A percentile compares a stretch with the other conserved stretches of the same genome.
Conservation (phyloP, 2,888 invertebrate genomes). For the Tetranychus truncatus region DNA sequence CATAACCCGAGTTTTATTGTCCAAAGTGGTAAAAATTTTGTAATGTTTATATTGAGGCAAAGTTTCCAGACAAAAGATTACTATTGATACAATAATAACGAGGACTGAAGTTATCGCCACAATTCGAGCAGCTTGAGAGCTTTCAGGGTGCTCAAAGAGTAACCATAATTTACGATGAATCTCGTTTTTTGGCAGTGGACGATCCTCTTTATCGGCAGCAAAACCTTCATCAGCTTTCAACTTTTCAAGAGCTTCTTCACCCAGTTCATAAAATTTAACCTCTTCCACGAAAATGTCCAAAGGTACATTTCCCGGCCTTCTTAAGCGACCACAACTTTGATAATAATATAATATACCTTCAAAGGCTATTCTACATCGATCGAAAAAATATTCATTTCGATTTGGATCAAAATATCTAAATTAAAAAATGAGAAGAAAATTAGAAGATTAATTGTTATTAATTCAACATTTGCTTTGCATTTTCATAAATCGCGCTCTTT, state of each 20-base stretch:
- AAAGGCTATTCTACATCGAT: constrained; percentile 95
- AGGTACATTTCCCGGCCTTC: constrained; percentile 95
- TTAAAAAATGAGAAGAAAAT: too few species aligned
- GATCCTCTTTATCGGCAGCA: constrained; percentile 33
- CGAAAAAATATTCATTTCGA: constrained; percentile 98
- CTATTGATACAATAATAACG: constrained; percentile 93
- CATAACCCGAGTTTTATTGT: constrained; percentile 42
- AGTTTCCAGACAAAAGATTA: constrained; percentile 98
- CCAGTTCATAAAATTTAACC: constrained; percentile 72
- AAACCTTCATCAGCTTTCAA: constrained; percentile 77
- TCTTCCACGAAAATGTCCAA: constrained; percentile 95
- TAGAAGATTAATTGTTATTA: not conserved
- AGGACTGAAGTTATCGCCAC: constrained; percentile 98
- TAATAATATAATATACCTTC: constrained; percentile 99
- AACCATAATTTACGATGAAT: constrained; percentile 86
- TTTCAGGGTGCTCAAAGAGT: constrained; percentile 96
- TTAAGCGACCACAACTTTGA: constrained; percentile 87
- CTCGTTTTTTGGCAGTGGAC: constrained; percentile 82
- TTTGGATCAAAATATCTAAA: constrained; percentile 81
- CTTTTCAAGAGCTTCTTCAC: constrained; percentile 89
- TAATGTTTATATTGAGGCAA: constrained; percentile 93
- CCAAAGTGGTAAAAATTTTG: constrained; percentile 38
- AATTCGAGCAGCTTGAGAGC: constrained; percentile 87
- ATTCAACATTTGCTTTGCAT: not conserved
- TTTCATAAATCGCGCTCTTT: too few species aligned